These are phyloP conservation scores for Porphyrio hochstetteri DNA, from an alignment of 2,113 vertebrate species.

Conservation along the genomic window DNA sequence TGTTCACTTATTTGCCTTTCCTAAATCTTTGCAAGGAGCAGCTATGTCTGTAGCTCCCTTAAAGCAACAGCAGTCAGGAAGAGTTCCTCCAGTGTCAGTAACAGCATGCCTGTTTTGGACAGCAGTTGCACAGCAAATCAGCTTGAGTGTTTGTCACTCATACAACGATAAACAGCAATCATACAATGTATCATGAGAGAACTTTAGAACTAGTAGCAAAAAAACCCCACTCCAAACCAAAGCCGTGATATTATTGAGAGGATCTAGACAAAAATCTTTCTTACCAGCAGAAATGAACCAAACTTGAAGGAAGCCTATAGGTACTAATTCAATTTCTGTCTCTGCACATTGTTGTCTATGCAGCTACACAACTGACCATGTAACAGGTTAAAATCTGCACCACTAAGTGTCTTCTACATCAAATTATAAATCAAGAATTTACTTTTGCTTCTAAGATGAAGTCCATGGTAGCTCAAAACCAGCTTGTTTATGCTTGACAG, in stretches of 20 bases:
- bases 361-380: neutral
- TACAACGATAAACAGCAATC: neutral
- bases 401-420: neutral
- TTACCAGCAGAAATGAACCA: neutral
- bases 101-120: fast-evolving
- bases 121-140: neutral
- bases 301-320: neutral
- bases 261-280: neutral
- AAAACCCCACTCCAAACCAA: neutral
- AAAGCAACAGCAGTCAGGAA: neutral
- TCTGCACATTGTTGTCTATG: neutral
- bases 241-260: neutral
- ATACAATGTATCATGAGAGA: fast-evolving
- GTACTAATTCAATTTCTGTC: neutral
- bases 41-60: neutral
- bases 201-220: neutral
- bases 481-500: neutral
- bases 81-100: neutral
- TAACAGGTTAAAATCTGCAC: neutral
- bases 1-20: neutral
- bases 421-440: neutral
- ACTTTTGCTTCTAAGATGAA: neutral
- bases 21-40: neutral
- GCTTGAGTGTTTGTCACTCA: neutral
- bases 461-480: neutral